Conservation (phyloP, 2,888 invertebrate genomes). For the Nomada fabriciana region DNA sequence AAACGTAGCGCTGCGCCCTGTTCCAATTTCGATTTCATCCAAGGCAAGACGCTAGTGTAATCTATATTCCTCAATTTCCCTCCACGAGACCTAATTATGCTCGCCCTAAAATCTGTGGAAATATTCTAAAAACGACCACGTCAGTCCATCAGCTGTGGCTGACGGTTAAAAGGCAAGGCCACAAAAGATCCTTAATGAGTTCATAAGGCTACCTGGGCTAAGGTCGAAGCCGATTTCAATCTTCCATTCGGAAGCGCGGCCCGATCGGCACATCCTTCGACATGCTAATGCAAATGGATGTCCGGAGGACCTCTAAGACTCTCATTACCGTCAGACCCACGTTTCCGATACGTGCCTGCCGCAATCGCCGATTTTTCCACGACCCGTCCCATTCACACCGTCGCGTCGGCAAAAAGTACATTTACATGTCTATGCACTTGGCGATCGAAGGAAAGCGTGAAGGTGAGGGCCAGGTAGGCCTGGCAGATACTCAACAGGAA, state of each 20-base stretch:
- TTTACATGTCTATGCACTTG: slow-evolving; percentile 58
- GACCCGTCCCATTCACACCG: slow-evolving; percentile 14
- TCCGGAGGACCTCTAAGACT: slow-evolving; percentile 69
- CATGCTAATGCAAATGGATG: slow-evolving; percentile 71
- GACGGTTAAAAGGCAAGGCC: slow-evolving; percentile 14
- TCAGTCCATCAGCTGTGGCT: slow-evolving; percentile 21
- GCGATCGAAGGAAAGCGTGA: neutral
- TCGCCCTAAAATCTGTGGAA: neutral
- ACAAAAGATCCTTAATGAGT: slow-evolving; percentile 55
- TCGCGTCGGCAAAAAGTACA: slow-evolving; percentile 39
- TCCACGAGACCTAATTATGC: neutral
- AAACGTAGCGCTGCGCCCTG: neutral
- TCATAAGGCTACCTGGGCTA: slow-evolving; percentile 59
- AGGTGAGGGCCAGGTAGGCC: slow-evolving; percentile 28
- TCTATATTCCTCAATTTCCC: neutral
- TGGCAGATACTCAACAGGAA: slow-evolving; percentile 10
- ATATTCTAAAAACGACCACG: neutral
- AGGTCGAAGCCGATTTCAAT: slow-evolving; percentile 49
- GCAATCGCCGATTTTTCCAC: slow-evolving; percentile 23
- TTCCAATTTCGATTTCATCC: neutral
- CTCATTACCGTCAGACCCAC: slow-evolving; percentile 73
- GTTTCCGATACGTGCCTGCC: slow-evolving; percentile 73
- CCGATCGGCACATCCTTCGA: slow-evolving; percentile 43
- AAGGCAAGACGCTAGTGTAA: too few species aligned
- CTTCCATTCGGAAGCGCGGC: slow-evolving; percentile 25